Base-by-base conservation (phyloP, 2,113 vertebrate species). In the Andinoacara biseriatus region DNA sequence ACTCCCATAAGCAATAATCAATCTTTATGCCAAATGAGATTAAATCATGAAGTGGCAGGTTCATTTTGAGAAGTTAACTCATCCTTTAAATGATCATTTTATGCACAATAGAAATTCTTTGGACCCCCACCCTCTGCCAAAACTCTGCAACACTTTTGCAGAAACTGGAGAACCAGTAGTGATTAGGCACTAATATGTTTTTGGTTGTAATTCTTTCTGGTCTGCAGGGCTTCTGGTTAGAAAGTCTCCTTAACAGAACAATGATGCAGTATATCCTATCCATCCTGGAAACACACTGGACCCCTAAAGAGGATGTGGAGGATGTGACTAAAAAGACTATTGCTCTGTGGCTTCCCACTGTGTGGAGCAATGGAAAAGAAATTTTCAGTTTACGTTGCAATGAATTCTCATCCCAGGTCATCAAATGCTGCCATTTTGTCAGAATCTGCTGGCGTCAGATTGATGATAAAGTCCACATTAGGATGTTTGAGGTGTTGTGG, bases 131-230 rank as follows among this genome's bases (percentile, higher is more conserved):
- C n/a, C 1, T 8, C 18, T 17, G 31, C 38, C 40, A 38, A 67
- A 43, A 46, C 14, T 40, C 14, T 18, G 38, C 15, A 46, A 65
- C 63, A 46, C 8, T 67, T 10, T 40, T 46, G 14, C 26, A 26
- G 26, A 26, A 26, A 26, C 24, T 67, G 8, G 63, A 67, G 17
- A 33, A 33, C 31, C 1, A 33, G 31, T 38, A 9, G 56, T 52
- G 67, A 72, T 78, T 22, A 24, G 69, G 60, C 49, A 49, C 78
- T 72, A 72, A 72, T 31, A 52, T 52, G 43, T 72, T 52, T 52
- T 54, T 17, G 29, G 26, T 33, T 72, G 46, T 14, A 72, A 72
- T 72, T 72, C 0, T 54, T n/a, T n/a, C 54, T 54, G 26, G 13
- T 46, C 17, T 46, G 17, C n/a, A 40, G 74, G 14, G 54, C 33